Conservation (phyloP, 30 jellyfish, hydroid and myxozoan species). For the Aurelia sp. region DNA sequence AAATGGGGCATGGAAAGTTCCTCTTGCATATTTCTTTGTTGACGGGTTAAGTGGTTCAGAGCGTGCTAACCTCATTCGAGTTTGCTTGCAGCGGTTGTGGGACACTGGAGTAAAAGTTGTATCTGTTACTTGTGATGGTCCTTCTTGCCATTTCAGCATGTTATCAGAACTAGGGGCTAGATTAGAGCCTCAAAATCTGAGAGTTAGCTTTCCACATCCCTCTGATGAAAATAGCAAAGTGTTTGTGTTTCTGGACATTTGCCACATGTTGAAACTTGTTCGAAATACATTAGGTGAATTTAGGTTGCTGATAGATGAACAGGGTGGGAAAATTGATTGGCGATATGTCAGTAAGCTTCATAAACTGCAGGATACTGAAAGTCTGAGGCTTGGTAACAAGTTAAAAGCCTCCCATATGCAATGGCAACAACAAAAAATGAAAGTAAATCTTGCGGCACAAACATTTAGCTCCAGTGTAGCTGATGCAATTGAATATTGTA, state of each 20-base stretch:
- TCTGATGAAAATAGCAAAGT: not conserved
- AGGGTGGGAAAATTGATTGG: not conserved
- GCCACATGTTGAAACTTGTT: constrained; percentile 66
- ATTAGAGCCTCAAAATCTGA: constrained; percentile 6
- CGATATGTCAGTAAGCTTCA: not conserved
- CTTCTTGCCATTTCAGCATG: constrained; percentile 75
- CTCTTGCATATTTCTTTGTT: constrained; percentile 55
- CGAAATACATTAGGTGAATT: constrained; percentile 9
- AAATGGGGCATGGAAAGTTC: constrained; percentile 72
- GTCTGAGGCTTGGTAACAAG: constrained; percentile 52
- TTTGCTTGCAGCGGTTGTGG: constrained; percentile 27
- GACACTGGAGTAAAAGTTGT: constrained; percentile 22
- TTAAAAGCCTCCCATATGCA: constrained; percentile 30
- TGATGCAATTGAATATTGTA: constrained; percentile 48
- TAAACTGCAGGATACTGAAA: constrained; percentile 12
- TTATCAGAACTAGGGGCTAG: constrained; percentile 53
- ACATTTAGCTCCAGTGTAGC: constrained; percentile 61
- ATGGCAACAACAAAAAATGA: constrained; percentile 58
- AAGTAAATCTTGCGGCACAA: constrained; percentile 74
- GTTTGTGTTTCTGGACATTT: constrained; percentile 22
- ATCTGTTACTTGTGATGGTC: constrained; percentile 68
- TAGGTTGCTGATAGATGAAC: not conserved
- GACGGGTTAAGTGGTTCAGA: constrained; percentile 57
- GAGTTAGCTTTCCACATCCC: constrained; percentile 53
- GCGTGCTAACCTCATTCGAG: constrained; percentile 62